Evolutionary conservation across 2,113 vertebrate species (phyloP).

Genomic region (Notothenia rossii): DNA sequence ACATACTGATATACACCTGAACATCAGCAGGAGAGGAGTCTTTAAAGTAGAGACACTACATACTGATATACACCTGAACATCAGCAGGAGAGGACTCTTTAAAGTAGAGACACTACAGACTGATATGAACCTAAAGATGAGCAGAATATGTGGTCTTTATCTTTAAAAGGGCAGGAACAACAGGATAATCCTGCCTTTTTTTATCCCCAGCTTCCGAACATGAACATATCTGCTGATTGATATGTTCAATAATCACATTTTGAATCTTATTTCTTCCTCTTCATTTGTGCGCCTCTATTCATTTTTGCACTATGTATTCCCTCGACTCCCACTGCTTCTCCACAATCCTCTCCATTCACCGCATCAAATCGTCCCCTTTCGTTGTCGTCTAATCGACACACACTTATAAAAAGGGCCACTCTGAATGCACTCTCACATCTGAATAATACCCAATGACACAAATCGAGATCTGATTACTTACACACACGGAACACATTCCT

Average conservation of each 20-base stretch:
- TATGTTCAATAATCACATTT: not conserved
- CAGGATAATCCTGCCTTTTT: not conserved
- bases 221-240: not conserved
- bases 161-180: not conserved
- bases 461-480: conserved; percentile 54
- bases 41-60: too few species aligned
- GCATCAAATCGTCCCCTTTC: not conserved
- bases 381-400: conserved; percentile 24
- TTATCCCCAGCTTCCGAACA: not conserved
- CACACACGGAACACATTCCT: conserved; percentile 40
- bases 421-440: conserved; percentile 28
- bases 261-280: not conserved
- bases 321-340: conserved; percentile 1
- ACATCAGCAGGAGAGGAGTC: too few species aligned
- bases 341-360: conserved; percentile 20
- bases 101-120: too few species aligned
- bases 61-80: too few species aligned
- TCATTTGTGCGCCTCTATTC: too few species aligned
- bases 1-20: too few species aligned
- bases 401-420: conserved; percentile 25
- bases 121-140: too few species aligned
- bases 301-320: conserved; percentile 6
- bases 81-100: too few species aligned
- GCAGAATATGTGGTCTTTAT: too few species aligned
- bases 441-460: conserved; percentile 48